These are phyloP conservation scores for Halocynthia roretzi DNA, from an alignment of 23 tunicate genomes.

Conservation along the genomic window DNA sequence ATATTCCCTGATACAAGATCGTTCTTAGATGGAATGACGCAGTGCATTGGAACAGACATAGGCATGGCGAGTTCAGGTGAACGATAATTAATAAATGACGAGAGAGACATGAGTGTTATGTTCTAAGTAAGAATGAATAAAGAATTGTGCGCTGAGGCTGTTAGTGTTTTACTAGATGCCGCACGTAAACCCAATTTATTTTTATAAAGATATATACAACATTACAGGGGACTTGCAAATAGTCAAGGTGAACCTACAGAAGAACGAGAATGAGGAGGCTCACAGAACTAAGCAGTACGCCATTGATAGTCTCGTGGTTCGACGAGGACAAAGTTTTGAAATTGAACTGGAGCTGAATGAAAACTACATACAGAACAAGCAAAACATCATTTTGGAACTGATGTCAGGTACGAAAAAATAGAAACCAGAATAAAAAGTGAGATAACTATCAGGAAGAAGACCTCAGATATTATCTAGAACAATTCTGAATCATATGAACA, in stretches of 20 bases:
- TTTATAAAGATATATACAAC: neutral
- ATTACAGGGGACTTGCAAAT: conserved; percentile 7
- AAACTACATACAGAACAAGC: neutral
- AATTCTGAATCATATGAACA: too few relatives aligned
- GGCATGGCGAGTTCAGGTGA: neutral
- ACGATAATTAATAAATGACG: neutral
- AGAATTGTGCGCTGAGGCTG: neutral
- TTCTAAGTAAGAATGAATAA: neutral
- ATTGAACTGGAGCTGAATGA: conserved; percentile 3
- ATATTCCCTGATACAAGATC: conserved; percentile 17
- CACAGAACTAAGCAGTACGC: conserved; percentile 4
- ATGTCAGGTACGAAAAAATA: neutral
- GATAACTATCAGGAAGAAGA: too few relatives aligned
- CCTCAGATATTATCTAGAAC: too few relatives aligned
- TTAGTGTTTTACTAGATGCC: neutral
- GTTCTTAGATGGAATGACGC: conserved; percentile 17
- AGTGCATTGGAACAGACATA: conserved; percentile 10
- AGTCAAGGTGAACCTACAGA: neutral
- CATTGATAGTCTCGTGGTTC: neutral
- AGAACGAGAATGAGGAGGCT: neutral
- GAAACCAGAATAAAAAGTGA: too few relatives aligned
- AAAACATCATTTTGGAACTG: conserved; percentile 12
- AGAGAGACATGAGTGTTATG: too few relatives aligned
- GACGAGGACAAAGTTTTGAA: conserved; percentile 22
- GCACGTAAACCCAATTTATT: neutral